Conservation (phyloP, 2,113 vertebrate species). For the Rhegmatorhina hoffmannsi region DNA sequence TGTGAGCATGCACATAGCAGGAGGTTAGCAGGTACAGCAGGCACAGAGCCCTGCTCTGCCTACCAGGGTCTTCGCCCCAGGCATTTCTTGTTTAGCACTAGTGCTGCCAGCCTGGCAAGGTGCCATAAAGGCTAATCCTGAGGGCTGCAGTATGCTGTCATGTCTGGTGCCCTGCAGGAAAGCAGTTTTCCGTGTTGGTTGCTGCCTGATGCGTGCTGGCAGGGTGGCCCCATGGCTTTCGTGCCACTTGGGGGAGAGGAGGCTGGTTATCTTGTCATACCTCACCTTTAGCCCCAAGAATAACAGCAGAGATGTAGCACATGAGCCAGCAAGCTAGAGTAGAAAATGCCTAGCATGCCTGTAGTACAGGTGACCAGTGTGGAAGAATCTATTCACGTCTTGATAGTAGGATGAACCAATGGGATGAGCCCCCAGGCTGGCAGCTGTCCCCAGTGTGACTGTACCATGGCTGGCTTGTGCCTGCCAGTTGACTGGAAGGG, state of each 20-base stretch:
- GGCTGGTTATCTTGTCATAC: not conserved
- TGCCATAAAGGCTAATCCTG: not conserved
- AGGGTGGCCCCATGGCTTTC: not conserved
- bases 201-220: not conserved
- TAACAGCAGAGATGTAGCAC: not conserved
- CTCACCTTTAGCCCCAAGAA: not conserved
- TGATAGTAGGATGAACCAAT: not conserved
- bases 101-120: not conserved
- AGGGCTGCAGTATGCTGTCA: accelerated
- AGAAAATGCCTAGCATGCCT: not conserved
- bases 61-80: not conserved
- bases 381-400: not conserved
- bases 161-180: not conserved
- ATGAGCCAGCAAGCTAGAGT: not conserved
- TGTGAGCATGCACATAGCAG: not conserved
- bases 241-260: not conserved
- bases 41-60: not conserved
- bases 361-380: not conserved
- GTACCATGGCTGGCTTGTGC: not conserved
- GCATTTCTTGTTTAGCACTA: not conserved
- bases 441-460: not conserved
- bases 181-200: accelerated
- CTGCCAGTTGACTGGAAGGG: accelerated
- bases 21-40: not conserved
- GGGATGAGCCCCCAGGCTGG: not conserved